Percentiles rank a stretch among this genome's conserved stretches.
These are phyloP conservation scores for Urocyon cinereoargenteus DNA, from an alignment of 2,797 vertebrate species.

Conservation along the genomic window DNA sequence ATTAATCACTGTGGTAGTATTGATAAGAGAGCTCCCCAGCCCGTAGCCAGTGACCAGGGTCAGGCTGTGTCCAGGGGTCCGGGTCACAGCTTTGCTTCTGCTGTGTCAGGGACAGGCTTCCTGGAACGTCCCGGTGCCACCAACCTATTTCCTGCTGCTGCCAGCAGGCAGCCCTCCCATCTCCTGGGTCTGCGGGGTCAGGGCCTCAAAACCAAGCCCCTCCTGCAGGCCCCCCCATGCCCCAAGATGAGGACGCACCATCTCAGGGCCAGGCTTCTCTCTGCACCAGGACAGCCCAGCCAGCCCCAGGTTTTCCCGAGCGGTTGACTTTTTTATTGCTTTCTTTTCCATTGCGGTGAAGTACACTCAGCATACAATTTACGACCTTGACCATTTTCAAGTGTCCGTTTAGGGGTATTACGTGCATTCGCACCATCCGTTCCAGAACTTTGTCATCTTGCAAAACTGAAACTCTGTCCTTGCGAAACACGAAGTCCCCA, in stretches of 20 bases:
- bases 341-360: background rate
- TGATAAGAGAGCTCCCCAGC: background rate
- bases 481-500: background rate
- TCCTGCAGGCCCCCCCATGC: background rate
- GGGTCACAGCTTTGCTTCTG: background rate
- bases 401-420: background rate
- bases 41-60: background rate
- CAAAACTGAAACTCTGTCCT: background rate
- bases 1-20: fast-evolving
- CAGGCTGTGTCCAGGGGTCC: background rate
- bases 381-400: no score
- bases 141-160: background rate
- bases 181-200: background rate
- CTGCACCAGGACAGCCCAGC: background rate
- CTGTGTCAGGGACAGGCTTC: background rate
- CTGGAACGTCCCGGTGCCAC: background rate
- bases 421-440: background rate
- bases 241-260: background rate
- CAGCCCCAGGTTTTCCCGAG: background rate
- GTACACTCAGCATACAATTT: fast-evolving
- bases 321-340: background rate
- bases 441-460: background rate
- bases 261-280: background rate
- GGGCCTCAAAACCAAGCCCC: background rate
- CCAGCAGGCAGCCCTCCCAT: background rate